Conservation (phyloP, 2,888 invertebrate genomes). For the Clepsis dumicolana region DNA sequence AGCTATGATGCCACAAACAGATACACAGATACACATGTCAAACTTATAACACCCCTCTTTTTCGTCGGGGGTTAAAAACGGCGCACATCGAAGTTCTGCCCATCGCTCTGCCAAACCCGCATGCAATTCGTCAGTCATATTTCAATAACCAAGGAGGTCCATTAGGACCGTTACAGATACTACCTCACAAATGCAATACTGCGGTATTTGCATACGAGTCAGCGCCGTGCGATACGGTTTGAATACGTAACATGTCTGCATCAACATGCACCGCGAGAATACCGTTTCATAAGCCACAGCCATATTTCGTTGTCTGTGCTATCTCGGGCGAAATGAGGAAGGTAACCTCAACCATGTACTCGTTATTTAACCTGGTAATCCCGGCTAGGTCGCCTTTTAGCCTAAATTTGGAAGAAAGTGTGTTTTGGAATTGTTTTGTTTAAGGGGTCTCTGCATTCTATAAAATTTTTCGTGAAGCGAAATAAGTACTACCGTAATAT, state of each 20-base stretch:
- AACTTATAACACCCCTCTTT: too few species aligned
- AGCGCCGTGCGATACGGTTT: conserved; percentile 61
- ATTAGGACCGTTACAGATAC: conserved; percentile 58
- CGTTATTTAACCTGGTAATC: conserved; percentile 25
- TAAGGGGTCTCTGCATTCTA: background rate
- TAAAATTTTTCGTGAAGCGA: too few species aligned
- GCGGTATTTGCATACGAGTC: conserved; percentile 72
- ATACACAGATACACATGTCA: too few species aligned
- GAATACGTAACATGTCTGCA: conserved; percentile 70
- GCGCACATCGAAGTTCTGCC: background rate
- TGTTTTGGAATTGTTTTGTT: background rate
- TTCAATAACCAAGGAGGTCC: conserved; percentile 40
- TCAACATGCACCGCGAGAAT: conserved; percentile 56
- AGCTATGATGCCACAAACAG: too few species aligned
- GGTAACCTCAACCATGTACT: conserved; percentile 39
- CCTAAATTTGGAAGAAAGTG: background rate
- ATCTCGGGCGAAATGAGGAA: conserved; percentile 44
- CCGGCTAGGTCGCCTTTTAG: background rate
- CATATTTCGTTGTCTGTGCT: conserved; percentile 53
- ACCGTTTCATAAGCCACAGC: conserved; percentile 63
- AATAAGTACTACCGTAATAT: too few species aligned
- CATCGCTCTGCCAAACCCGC: conserved; percentile 12
- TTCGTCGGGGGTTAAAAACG: background rate
- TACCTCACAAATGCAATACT: conserved; percentile 68
- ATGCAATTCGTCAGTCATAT: conserved; percentile 34